phyloP scores from a whole-genome alignment of 2,113 vertebrate genomes.

The Xyliphius kryptos region DNA sequence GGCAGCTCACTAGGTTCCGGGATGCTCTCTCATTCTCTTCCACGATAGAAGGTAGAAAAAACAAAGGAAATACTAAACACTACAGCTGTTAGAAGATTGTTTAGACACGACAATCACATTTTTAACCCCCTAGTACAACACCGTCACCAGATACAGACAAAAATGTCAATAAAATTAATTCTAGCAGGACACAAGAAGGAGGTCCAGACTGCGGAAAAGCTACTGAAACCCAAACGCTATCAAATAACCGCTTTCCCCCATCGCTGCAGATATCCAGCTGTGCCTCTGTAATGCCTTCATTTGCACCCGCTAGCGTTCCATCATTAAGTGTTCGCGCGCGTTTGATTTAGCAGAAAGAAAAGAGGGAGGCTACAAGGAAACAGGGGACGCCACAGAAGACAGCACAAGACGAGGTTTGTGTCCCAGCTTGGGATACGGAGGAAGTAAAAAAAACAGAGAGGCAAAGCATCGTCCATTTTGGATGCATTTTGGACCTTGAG shows the following conservation, averaged over 20 bases:
- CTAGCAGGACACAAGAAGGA: no score
- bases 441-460: constrained; percentile 23
- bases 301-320: no score
- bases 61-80: neutral
- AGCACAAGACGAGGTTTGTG: constrained; percentile 11
- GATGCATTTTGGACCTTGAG: constrained; percentile 17
- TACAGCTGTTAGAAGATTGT: neutral
- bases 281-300: no score
- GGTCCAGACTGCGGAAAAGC: neutral
- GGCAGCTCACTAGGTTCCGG: no score
- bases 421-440: no score
- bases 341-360: no score
- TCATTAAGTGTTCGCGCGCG: no score
- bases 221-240: neutral
- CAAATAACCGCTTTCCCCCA: no score
- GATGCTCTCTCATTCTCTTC: neutral
- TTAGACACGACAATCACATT: constrained; percentile 23
- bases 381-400: neutral
- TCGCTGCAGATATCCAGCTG: no score
- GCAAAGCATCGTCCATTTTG: constrained; percentile 3
- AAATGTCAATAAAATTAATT: no score
- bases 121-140: constrained; percentile 21
- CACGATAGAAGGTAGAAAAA: neutral
- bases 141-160: constrained; percentile 24
- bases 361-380: no score